Percentiles rank a stretch among this genome's conserved stretches.
Evolutionary conservation across 1,140 invertebrate genomes (phyloP).

Genomic region (Goniozus legneri): DNA sequence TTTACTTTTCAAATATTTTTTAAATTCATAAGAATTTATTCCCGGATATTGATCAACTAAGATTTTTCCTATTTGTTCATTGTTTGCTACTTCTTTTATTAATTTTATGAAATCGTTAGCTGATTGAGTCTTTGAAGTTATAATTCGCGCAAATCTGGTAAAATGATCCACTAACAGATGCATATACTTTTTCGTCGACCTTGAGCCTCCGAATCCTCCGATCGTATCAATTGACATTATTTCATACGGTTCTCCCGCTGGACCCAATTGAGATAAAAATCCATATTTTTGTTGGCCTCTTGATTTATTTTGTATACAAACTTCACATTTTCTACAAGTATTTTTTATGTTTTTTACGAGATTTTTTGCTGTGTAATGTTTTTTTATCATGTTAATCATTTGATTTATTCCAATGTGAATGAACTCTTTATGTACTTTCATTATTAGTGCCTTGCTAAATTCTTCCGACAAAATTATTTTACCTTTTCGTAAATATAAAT

Average conservation of each 20-base stretch:
- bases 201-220: conserved; percentile 19
- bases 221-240: conserved; percentile 30
- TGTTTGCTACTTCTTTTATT: not conserved
- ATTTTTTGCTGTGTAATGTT: conserved; percentile 24
- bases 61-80: not conserved
- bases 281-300: conserved; percentile 28
- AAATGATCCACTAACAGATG: not conserved
- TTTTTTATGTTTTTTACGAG: conserved; percentile 22
- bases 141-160: not conserved
- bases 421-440: not conserved
- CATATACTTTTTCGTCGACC: conserved; percentile 3
- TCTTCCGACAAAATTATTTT: conserved; percentile 2
- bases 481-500: not conserved
- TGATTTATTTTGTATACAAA: conserved; percentile 40
- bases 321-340: conserved; percentile 8
- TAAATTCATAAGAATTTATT: conserved; percentile 1
- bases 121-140: conserved; percentile 1
- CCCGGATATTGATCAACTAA: not conserved
- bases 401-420: conserved; percentile 25
- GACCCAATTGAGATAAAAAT: conserved; percentile 23
- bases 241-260: conserved; percentile 37
- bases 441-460: not conserved
- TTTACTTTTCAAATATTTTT: not conserved
- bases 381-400: conserved; percentile 23
- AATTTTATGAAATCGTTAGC: conserved; percentile 2